A percentile compares a stretch with the other conserved stretches of the same genome.
Evolutionary conservation across 2,113 vertebrate species (phyloP).

Genomic region (Chiloscyllium plagiosum): DNA sequence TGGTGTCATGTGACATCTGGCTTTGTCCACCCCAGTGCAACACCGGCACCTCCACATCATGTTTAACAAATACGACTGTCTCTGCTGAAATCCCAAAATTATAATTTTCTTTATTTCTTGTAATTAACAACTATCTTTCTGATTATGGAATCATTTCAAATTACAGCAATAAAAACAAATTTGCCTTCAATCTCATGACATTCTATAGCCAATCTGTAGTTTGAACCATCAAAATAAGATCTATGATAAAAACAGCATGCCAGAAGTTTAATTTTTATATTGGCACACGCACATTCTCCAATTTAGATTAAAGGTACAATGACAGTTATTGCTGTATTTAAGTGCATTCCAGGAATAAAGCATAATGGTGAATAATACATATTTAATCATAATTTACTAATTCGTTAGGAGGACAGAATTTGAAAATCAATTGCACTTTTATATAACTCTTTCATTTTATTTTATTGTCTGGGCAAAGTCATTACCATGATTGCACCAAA

Average conservation of each 20-base stretch:
- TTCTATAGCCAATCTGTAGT: not conserved
- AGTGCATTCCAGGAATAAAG: not conserved
- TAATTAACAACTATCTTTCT: not conserved
- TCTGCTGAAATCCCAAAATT: not conserved
- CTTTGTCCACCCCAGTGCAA: no score
- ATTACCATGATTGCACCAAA: not conserved
- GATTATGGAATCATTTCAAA: not conserved
- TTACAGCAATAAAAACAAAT: not conserved
- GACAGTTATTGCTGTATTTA: not conserved
- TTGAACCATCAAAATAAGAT: not conserved
- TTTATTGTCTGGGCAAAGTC: not conserved
- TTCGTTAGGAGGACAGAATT: not conserved
- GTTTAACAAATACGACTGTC: no score
- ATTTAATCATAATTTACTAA: not conserved
- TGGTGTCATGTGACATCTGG: no score
- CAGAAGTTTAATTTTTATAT: not conserved
- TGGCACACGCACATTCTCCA: not conserved
- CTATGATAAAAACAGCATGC: not conserved
- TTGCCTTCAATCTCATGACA: not conserved
- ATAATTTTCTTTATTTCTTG: not conserved
- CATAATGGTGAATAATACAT: not conserved
- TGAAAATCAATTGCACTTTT: not conserved
- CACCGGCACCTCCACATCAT: no score
- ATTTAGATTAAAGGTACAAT: not conserved
- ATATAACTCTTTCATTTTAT: not conserved